Conservation (phyloP, 2,888 invertebrate genomes). For the Gymnosoma rotundatum region DNA sequence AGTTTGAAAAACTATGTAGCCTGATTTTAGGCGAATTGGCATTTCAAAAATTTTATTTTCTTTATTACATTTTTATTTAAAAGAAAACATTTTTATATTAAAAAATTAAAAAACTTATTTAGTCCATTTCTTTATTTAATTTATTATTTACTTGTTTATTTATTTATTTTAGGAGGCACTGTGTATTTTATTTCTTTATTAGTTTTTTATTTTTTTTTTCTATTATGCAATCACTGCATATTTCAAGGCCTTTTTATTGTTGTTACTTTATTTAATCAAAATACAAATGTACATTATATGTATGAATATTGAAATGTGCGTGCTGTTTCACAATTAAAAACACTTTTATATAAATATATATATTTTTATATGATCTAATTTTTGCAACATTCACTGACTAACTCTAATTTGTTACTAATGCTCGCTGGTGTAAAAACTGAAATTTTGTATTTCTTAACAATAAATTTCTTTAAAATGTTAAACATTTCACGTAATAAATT, state of each 20-base stretch:
- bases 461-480: constrained; percentile 35
- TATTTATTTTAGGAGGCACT: neutral
- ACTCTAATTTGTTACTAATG: constrained; percentile 62
- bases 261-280: constrained; percentile 29
- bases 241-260: constrained; percentile 58
- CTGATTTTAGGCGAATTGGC: too few relatives aligned
- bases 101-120: too few relatives aligned
- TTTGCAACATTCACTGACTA: constrained; percentile 65
- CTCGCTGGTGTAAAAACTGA: constrained; percentile 13
- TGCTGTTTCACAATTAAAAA: neutral
- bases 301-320: neutral
- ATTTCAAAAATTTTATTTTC: neutral
- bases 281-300: neutral
- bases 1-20: too few relatives aligned
- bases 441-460: constrained; percentile 4
- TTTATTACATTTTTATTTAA: too few relatives aligned
- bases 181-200: neutral
- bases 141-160: neutral
- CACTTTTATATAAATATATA: neutral
- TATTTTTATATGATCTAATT: constrained; percentile 36
- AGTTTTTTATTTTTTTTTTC: constrained; percentile 18
- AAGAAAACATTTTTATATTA: neutral
- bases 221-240: constrained; percentile 76
- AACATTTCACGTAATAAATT: constrained; percentile 16
- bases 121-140: neutral